Evolutionary conservation across 2,113 vertebrate genomes (phyloP).

Genomic region (Lontra canadensis): DNA sequence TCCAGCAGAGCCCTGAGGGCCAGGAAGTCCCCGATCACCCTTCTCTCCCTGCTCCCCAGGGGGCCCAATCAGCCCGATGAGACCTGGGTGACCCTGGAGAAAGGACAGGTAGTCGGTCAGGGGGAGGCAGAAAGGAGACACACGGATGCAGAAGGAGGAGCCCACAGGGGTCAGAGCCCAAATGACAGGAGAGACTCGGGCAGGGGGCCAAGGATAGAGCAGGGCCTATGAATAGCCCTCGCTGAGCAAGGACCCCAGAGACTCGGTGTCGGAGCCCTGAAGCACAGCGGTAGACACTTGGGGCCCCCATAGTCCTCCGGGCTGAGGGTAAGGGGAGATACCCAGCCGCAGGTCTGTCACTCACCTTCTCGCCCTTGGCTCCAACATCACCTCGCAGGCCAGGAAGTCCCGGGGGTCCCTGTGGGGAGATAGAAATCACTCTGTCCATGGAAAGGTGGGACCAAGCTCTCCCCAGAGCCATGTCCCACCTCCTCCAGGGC

Average conservation of each 20-base stretch:
- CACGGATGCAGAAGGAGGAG: fast-evolving
- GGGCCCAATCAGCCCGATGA: constrained; percentile 93
- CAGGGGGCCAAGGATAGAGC: neutral
- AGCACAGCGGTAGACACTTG: neutral
- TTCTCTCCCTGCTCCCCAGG: constrained; percentile 95
- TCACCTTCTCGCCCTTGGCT: constrained; percentile 92
- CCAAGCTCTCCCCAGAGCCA: neutral
- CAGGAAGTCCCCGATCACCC: constrained; percentile 90
- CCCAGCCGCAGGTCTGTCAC: neutral
- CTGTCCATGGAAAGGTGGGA: neutral
- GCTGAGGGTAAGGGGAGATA: neutral
- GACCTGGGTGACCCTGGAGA: constrained; percentile 89
- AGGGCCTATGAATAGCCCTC: neutral
- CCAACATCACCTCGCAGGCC: constrained; percentile 91
- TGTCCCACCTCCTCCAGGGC: neutral
- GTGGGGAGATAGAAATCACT: neutral
- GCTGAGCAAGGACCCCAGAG: neutral
- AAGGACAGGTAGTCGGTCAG: neutral
- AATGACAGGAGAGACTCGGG: neutral
- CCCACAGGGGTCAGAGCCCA: neutral
- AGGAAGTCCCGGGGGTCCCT: constrained; percentile 92
- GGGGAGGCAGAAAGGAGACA: neutral
- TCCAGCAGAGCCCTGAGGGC: constrained; percentile 89
- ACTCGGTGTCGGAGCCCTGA: neutral
- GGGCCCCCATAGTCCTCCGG: neutral